Percentiles rank a stretch among this genome's conserved stretches.
These are phyloP conservation scores for Micromys minutus DNA, from an alignment of 2,113 vertebrate genomes.

Conservation along the genomic window DNA sequence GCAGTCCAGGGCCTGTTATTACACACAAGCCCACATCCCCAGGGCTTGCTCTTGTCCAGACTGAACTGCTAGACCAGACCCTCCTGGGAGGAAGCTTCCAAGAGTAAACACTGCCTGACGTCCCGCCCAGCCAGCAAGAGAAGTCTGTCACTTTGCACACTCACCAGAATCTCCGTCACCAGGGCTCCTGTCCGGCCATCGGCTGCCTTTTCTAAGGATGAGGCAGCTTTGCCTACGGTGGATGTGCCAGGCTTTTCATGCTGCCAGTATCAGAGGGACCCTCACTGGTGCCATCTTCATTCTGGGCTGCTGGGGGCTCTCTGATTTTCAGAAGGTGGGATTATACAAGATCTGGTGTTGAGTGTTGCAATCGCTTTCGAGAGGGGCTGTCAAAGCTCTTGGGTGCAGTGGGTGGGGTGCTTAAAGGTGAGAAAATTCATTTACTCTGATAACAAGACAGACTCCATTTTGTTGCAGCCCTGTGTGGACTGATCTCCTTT, in stretches of 20 bases:
- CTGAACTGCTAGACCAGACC: neutral
- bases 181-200: neutral
- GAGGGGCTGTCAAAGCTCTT: too few relatives aligned
- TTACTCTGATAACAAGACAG: neutral
- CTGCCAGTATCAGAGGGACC: neutral
- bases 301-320: constrained; percentile 73
- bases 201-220: constrained; percentile 29
- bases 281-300: constrained; percentile 66
- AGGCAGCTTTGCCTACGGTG: rapidly evolving
- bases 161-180: neutral
- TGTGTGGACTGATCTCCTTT: neutral
- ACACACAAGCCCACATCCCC: rapidly evolving
- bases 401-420: neutral
- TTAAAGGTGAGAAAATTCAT: too few relatives aligned
- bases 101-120: constrained; percentile 58
- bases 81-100: neutral
- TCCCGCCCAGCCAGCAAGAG: neutral
- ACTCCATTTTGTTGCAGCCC: neutral
- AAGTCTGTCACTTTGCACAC: neutral
- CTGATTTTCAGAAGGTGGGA: constrained; percentile 80
- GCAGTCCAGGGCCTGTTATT: neutral
- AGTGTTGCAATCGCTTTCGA: neutral
- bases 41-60: neutral
- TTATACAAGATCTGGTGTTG: rapidly evolving
- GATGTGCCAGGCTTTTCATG: neutral